Evolutionary conservation across 1,140 invertebrate species (phyloP), one percentile per base, ranked within the genome.

Genomic region (Scaptomyza hsui): DNA sequence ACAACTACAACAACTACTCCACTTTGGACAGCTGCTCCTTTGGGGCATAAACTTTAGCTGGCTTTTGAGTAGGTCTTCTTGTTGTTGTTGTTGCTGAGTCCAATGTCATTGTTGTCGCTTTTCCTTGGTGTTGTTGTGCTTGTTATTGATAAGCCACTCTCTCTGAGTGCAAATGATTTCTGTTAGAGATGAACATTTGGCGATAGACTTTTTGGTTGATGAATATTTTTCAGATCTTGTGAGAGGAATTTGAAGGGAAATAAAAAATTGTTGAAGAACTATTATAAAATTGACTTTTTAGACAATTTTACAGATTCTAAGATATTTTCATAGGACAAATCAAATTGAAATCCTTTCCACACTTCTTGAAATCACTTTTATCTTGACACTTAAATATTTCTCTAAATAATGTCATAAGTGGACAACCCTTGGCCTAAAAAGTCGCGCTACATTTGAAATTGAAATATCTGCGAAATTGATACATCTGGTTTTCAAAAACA

Each of bases 391-490:
- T 44, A 44, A 44, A 19, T 9, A 10, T 18, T 44, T 18, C 4
- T 0, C 2, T 0, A 49, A 4, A 19, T 18, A 4, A 51, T 13
- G n/a, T 53, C 3, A 18, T 13, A 39, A 12, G n/a, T 24, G 15
- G 26, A 13, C 52, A 21, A 41, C 37, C 39, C 12, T 37, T 39
- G 4, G 3, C 5, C 32, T 1, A 2, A 4, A 29, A 49, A 15
- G 35, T 15, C 1, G 6, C 10, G 12, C 13, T n/a, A 5, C 4
- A 4, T 21, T 41, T 35, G 19, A 41, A 29, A 32, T 69, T 12
- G 21, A 45, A 49, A 63, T 68, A 60, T 60, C 12, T 77, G 45
- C 55, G 29, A 63, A 72, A 82, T 78, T 82, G 59, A 72, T 64
- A 72, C 48, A 75, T 83, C 61, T 78, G 56, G 51, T 75, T 21